Evolutionary conservation across 37 sponge, comb jelly and placozoan species (phyloP).

Genomic region (Dysidea cf. avara): DNA sequence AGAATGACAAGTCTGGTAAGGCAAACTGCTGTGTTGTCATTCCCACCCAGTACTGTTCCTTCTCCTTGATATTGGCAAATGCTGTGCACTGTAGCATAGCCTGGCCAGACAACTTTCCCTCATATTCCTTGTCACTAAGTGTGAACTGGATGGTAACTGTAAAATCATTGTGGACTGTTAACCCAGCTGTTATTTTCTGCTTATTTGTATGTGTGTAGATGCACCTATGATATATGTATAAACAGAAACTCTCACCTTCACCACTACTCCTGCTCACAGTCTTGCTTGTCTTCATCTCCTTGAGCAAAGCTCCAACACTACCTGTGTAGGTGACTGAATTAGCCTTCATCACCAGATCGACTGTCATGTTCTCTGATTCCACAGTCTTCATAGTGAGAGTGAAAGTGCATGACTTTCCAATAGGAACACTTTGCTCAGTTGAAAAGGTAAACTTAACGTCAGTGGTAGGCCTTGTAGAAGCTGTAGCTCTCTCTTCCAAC

Average conservation of each 20-base stretch:
- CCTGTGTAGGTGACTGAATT: constrained; percentile 36
- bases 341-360: constrained; percentile 5
- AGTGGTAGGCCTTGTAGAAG: constrained; percentile 9
- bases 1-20: constrained; percentile 8
- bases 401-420: constrained; percentile 7
- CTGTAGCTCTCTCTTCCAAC: constrained; percentile 64
- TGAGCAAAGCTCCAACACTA: constrained; percentile 7
- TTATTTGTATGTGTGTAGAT: too few relatives aligned
- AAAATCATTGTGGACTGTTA: constrained; percentile 4
- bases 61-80: constrained; percentile 27
- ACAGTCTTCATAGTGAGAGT: neutral
- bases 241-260: neutral
- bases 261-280: neutral
- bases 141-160: too few relatives aligned
- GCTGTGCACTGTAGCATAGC: constrained; percentile 21
- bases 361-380: neutral
- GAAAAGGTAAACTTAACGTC: constrained; percentile 25
- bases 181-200: too few relatives aligned
- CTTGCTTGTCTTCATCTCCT: neutral
- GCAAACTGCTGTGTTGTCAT: constrained; percentile 12
- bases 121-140: constrained; percentile 11
- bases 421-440: neutral
- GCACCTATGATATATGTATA: neutral
- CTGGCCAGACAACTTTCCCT: constrained; percentile 24
- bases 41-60: constrained; percentile 27